A percentile compares a stretch with the other conserved stretches of the same genome.
These are phyloP conservation scores for Galaxea fascicularis DNA, from an alignment of 92 coral and sea anemone species.

Conservation along the genomic window DNA sequence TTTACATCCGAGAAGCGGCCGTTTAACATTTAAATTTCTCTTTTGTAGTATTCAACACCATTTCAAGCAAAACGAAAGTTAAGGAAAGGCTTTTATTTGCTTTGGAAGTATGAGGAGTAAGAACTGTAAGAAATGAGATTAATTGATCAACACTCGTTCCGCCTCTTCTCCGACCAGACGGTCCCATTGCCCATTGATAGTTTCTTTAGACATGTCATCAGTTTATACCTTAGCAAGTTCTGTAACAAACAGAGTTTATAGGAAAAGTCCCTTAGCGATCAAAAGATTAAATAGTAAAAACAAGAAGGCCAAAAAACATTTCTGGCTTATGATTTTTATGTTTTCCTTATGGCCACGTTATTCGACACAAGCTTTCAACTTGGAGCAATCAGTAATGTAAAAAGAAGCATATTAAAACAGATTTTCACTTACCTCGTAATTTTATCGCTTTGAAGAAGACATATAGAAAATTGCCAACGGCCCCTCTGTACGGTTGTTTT, in stretches of 20 bases:
- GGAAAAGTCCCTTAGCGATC: not conserved
- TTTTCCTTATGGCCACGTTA: slow-evolving; percentile 9
- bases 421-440: slow-evolving; percentile 23
- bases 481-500: slow-evolving; percentile 57
- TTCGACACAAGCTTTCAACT: not conserved
- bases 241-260: not conserved
- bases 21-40: not conserved
- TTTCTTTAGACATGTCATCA: not conserved
- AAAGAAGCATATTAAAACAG: not conserved
- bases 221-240: not conserved
- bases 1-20: not conserved
- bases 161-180: no score
- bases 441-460: slow-evolving; percentile 32
- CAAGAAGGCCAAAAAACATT: not conserved
- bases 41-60: not conserved
- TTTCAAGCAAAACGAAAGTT: not conserved
- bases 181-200: not conserved
- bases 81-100: not conserved
- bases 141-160: not conserved
- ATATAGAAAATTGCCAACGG: slow-evolving; percentile 38
- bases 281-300: slow-evolving; percentile 21
- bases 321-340: not conserved
- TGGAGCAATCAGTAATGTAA: not conserved
- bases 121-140: not conserved
- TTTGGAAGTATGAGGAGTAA: not conserved